These are phyloP conservation scores for Drosophila paramelanica DNA, from an alignment of 2,888 invertebrate species.

Conservation along the genomic window DNA sequence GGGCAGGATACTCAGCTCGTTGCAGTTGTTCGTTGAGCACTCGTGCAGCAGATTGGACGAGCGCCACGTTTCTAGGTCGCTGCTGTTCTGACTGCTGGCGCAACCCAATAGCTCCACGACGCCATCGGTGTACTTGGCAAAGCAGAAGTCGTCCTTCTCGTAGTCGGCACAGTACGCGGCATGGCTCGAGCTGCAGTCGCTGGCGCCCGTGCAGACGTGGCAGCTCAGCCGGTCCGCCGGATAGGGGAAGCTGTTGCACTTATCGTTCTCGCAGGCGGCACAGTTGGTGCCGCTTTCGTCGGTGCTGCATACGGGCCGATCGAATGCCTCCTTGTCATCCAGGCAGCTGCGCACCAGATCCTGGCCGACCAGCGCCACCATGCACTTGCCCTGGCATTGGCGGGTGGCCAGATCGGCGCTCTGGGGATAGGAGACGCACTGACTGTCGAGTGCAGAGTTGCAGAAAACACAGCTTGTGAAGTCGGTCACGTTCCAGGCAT, in stretches of 20 bases:
- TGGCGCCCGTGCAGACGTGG: slow-evolving; percentile 67
- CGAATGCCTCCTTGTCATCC: slow-evolving; percentile 78
- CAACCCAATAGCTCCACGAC: slow-evolving; percentile 73
- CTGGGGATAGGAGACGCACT: slow-evolving; percentile 64
- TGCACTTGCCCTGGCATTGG: slow-evolving; percentile 76
- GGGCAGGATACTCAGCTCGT: slow-evolving; percentile 67
- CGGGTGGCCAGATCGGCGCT: slow-evolving; percentile 51
- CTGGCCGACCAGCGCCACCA: slow-evolving; percentile 67
- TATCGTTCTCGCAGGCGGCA: slow-evolving; percentile 56
- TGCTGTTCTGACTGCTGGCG: slow-evolving; percentile 65
- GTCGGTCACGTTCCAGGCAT: slow-evolving; percentile 69
- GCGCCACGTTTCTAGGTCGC: slow-evolving; percentile 70
- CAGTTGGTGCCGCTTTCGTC: slow-evolving; percentile 50
- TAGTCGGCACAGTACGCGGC: slow-evolving; percentile 67
- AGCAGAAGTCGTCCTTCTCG: slow-evolving; percentile 71
- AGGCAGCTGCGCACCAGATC: slow-evolving; percentile 80
- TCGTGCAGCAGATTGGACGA: slow-evolving; percentile 64
- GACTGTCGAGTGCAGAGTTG: slow-evolving; percentile 60
- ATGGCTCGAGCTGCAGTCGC: slow-evolving; percentile 53
- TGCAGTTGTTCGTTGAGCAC: slow-evolving; percentile 73
- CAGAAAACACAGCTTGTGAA: slow-evolving; percentile 76
- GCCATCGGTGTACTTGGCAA: slow-evolving; percentile 73
- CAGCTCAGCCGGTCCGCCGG: slow-evolving; percentile 77
- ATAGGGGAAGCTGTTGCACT: slow-evolving; percentile 72
- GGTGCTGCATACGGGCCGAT: slow-evolving; percentile 61